Conservation (phyloP, 2,797 vertebrate genomes). For the Myotis daubentonii region DNA sequence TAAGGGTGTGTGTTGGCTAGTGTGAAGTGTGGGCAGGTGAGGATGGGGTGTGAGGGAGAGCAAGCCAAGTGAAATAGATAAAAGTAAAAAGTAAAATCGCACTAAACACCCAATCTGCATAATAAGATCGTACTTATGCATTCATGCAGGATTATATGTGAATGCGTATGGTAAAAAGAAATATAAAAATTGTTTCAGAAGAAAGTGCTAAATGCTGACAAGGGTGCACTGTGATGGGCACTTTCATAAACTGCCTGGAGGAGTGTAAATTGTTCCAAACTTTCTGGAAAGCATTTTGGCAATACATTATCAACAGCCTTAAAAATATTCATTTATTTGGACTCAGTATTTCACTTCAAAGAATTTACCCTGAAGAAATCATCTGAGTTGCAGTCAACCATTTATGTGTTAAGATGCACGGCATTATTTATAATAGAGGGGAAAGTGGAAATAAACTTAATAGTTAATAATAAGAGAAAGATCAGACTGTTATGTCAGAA, state of each 20-base stretch:
- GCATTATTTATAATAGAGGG: background rate
- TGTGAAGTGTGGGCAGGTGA: background rate
- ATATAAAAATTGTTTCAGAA: background rate
- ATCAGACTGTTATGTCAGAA: background rate
- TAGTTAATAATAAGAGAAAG: background rate
- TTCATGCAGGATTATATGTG: background rate
- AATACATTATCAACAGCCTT: constrained; percentile 35
- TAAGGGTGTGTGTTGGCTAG: background rate
- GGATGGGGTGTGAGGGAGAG: background rate
- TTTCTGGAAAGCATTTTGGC: constrained; percentile 58
- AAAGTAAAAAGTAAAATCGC: background rate
- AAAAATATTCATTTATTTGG: constrained; percentile 56
- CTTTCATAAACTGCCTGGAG: background rate
- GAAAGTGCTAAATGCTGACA: background rate
- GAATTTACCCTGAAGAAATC: constrained; percentile 59
- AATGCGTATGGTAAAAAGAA: background rate
- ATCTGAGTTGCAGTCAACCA: background rate
- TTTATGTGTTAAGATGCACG: background rate
- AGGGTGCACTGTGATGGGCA: background rate
- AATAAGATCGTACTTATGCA: background rate
- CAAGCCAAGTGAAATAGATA: background rate
- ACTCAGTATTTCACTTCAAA: constrained; percentile 58
- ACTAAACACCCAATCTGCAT: background rate
- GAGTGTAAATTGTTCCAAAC: constrained; percentile 56
- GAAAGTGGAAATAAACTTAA: background rate